A percentile compares a stretch with the other conserved stretches of the same genome.
Evolutionary conservation across 2,888 invertebrate species (phyloP).

Genomic region (Lapara coniferarum): DNA sequence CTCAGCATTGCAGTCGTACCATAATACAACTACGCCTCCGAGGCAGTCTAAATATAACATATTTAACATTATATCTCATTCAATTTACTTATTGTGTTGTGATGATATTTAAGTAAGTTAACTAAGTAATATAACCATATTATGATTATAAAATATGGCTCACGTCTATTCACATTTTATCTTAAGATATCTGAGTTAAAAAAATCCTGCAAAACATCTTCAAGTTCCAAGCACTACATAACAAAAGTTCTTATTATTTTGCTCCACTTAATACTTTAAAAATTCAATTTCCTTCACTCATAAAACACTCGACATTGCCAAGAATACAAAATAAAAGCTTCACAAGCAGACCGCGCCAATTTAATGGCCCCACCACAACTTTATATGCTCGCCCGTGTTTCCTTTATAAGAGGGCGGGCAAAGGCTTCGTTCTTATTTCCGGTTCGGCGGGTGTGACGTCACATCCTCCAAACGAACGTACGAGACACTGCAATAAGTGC

Average conservation of each 20-base stretch:
- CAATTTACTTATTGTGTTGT: no score
- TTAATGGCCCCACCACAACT: slow-evolving; percentile 57
- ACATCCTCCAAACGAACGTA: slow-evolving; percentile 56
- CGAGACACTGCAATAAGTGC: slow-evolving; percentile 36
- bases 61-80: no score
- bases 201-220: not conserved
- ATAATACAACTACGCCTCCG: no score
- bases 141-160: no score
- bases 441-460: slow-evolving; percentile 61
- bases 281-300: slow-evolving; percentile 20
- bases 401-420: slow-evolving; percentile 70
- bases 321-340: slow-evolving; percentile 16
- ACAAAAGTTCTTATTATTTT: not conserved
- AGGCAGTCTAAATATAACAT: no score
- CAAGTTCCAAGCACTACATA: not conserved
- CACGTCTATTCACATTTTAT: no score
- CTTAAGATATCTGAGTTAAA: not conserved
- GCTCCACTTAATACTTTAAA: slow-evolving; percentile 14
- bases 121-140: no score
- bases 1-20: no score
- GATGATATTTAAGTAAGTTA: no score
- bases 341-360: slow-evolving; percentile 29
- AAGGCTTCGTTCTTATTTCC: slow-evolving; percentile 69
- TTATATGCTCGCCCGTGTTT: slow-evolving; percentile 62
- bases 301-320: slow-evolving; percentile 11